Base-by-base conservation (phyloP, 2,888 invertebrate genomes). In the Conomelus anceps region DNA sequence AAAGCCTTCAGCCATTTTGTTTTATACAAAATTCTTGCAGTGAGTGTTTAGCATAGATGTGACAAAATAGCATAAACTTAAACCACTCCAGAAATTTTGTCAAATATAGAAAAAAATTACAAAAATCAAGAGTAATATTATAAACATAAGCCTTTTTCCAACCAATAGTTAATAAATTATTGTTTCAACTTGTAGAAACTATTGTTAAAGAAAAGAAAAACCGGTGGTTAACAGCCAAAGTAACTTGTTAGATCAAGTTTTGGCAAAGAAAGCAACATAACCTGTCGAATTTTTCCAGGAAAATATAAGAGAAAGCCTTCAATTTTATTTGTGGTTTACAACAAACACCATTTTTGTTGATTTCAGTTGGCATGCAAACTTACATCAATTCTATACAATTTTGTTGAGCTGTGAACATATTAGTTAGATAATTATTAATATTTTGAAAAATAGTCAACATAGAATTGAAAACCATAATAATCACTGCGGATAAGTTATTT, bases 401-500 rank as follows among this genome's bases (percentile, higher is more conserved):
- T 63, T 63, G 63, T n/a, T 63, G 63, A 63, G 63, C 63, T 63
- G 63, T 63, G 63, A 63, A 63, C 63, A 63, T 63, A 63, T 63
- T 13, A 63, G n/a, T 63, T 63, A n/a, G n/a, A 63, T 63, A n/a
- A n/a, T 41, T 41, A 17, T 63, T 63, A 63, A 63, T 63, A 63
- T 6, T 63, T 4, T 13, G n/a, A n/a, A 63, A 63, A 63, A 63
- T 90, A 89, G 17, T 89, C 89, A 22, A 89, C 89, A 24, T 88
- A 88, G 63, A 89, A 87, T 87, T 90, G 89, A 87, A 87, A 89
- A 89, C 90, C 90, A 26, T 89, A 89, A 23, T 89, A 89, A 85
- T 90, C 89, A 20, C 87, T 87, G 85, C 85, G n/a, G n/a, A n/a
- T 90, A 20, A 89, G 87, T 87, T 90, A 85, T 41, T n/a, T n/a